Percentiles rank a stretch among this genome's conserved stretches.
Evolutionary conservation across 2,113 vertebrate genomes (phyloP).

Genomic region (Barnardius zonarius): DNA sequence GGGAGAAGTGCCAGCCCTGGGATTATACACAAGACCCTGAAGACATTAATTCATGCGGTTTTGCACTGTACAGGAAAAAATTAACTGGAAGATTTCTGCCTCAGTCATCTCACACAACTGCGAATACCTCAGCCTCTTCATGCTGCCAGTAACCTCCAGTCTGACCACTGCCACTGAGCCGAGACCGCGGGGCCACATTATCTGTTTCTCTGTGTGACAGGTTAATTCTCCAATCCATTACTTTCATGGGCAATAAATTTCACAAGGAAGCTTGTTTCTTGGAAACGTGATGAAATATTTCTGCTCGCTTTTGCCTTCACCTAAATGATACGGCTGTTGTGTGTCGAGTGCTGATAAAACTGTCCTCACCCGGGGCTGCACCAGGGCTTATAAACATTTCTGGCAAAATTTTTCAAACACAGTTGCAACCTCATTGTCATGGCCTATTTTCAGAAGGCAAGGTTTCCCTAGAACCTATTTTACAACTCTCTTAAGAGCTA

Average conservation of each 20-base stretch:
- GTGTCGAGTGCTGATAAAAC: not conserved
- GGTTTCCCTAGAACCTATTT: not conserved
- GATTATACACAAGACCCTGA: not conserved
- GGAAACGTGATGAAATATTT: not conserved
- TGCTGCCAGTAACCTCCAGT: not conserved
- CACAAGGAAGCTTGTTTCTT: not conserved
- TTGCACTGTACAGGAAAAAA: not conserved
- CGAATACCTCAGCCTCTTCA: rapidly evolving
- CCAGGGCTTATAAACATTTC: not conserved
- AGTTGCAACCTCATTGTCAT: not conserved
- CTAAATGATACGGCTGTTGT: not conserved
- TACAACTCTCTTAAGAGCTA: not conserved
- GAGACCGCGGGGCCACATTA: rapidly evolving
- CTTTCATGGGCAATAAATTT: slow-evolving; percentile 27
- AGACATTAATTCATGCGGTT: rapidly evolving
- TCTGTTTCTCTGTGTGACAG: not conserved
- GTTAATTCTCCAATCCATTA: slow-evolving; percentile 16
- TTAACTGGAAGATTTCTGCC: not conserved
- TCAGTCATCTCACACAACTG: not conserved
- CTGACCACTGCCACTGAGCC: not conserved
- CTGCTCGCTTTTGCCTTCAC: not conserved
- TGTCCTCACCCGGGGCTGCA: not conserved
- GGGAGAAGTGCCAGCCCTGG: not conserved
- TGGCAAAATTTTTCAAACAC: not conserved
- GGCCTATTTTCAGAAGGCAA: not conserved